Evolutionary conservation across 2,797 vertebrate species (phyloP), one percentile per base, ranked within the genome.

Genomic region (Bradypodion ventrale): DNA sequence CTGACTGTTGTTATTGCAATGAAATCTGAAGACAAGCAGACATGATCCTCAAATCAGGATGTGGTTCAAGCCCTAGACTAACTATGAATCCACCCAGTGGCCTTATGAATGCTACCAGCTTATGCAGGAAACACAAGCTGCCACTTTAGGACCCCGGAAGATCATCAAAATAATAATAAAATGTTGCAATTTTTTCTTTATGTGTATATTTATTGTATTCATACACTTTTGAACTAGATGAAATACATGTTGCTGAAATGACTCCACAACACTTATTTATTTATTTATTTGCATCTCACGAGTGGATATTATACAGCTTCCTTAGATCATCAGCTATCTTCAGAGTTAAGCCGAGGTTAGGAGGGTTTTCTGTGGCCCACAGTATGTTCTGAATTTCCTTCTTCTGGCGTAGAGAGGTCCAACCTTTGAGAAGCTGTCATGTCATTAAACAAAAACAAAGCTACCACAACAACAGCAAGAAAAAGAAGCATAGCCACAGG

Each of bases 31-130:
- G 83, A 87, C 85, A 91, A n/a, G 87, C 90, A 89, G 89, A 87
- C 90, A 92, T 88, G 91, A 91, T 89, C 88, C 85, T 88, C 87
- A 89, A 92, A 93, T 87, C 90, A 89, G 92, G 92, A 90, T 89
- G 88, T 91, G 89, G 86, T 92, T 86, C 89, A 92, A 88, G 89
- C 4, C 87, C 86, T 91, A 83, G 86, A 91, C 89, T 70, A 91
- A 91, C 88, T 91, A 91, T 89, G 87, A 93, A 84, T 89, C 90
- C 75, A 79, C 89, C 87, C 85, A 78, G 86, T 87, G 87, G 89
- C 92, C 89, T 89, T 92, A 91, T 90, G 89, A 90, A 93, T 92
- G 25, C 29, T 21, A 66, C 29, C 21, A 40, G 13, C 35, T 27
- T 65, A 23, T 13, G 29, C 12, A 80, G 44, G 19, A 66, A 59